phyloP scores from a whole-genome alignment of 2,797 vertebrate genomes.

The Acridotheres tristis region DNA sequence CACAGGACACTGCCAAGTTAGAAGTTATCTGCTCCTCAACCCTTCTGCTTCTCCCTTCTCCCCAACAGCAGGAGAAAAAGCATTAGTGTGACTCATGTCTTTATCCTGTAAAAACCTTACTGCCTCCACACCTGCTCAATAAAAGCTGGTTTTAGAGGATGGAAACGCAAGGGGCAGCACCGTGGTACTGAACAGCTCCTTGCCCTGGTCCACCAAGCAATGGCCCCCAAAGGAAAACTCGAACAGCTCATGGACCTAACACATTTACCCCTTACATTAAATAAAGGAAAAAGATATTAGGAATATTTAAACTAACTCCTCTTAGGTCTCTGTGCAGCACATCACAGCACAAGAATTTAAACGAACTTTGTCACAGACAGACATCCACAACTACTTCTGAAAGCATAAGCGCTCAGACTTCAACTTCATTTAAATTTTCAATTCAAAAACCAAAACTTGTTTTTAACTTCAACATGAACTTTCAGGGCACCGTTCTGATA shows the following conservation, averaged over 20 bases:
- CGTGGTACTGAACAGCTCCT: slow-evolving; percentile 9
- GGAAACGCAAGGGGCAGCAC: background rate
- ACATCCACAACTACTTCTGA: background rate
- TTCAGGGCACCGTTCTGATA: background rate
- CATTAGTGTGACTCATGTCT: accelerated
- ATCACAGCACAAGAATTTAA: background rate
- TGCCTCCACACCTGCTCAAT: background rate
- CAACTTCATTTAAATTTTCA: background rate
- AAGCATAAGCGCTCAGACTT: background rate
- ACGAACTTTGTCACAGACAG: background rate
- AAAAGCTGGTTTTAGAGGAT: background rate
- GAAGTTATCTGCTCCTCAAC: slow-evolving; percentile 4
- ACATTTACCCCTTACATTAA: accelerated
- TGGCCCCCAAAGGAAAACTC: accelerated
- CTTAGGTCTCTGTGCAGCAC: background rate
- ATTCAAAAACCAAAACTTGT: background rate
- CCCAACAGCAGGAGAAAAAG: background rate
- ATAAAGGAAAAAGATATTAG: background rate
- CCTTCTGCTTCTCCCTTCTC: background rate
- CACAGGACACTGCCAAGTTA: background rate
- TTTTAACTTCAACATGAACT: background rate
- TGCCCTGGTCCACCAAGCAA: background rate
- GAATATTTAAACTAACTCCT: background rate
- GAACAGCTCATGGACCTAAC: accelerated
- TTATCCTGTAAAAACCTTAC: accelerated